Percentiles rank a stretch among this genome's conserved stretches.
These are phyloP conservation scores for Sipha maydis DNA, from an alignment of 2,888 invertebrate genomes.

Conservation along the genomic window DNA sequence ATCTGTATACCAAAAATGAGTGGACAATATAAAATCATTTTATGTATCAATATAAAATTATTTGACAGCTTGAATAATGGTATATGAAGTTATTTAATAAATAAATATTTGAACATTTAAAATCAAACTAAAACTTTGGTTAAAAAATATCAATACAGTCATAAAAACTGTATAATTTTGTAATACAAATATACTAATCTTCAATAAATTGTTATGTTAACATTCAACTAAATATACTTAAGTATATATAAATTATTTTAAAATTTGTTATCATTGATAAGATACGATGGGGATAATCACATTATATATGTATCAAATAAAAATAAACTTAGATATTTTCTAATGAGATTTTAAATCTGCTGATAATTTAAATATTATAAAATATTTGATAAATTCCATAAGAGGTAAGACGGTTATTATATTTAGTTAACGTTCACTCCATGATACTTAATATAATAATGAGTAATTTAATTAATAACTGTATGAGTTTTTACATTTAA, in stretches of 20 bases:
- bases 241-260: background rate
- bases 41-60: background rate
- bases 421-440: conserved; percentile 4
- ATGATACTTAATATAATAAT: conserved; percentile 29
- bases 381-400: conserved; percentile 17
- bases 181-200: conserved; percentile 1
- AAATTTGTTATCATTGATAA: background rate
- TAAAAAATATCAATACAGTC: background rate
- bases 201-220: background rate
- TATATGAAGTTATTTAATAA: background rate
- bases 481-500: background rate
- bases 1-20: background rate
- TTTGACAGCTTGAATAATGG: background rate
- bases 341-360: conserved; percentile 16
- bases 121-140: background rate
- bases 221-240: background rate
- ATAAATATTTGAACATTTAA: conserved; percentile 8
- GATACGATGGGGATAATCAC: background rate
- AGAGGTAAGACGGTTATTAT: conserved; percentile 34
- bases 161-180: background rate
- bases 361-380: conserved; percentile 1
- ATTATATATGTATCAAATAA: background rate
- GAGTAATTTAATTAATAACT: conserved; percentile 25
- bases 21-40: conserved; percentile 5
- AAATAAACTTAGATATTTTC: background rate